Conservation (phyloP, 2,888 invertebrate species). For the Aricia artaxerxes region DNA sequence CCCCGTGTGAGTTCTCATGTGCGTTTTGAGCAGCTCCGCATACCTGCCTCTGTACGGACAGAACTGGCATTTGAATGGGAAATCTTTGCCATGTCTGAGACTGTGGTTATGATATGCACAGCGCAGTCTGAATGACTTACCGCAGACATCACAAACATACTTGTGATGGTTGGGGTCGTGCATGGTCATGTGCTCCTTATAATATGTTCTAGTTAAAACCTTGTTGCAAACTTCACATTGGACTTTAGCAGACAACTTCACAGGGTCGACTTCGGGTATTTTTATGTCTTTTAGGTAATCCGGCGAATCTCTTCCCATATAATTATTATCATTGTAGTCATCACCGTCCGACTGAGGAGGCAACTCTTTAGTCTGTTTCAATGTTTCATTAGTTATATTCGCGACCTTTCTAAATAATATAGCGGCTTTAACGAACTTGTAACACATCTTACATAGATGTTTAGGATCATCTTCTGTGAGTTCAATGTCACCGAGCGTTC, state of each 20-base stretch:
- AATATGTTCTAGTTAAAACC: slow-evolving; percentile 49
- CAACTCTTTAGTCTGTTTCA: slow-evolving; percentile 47
- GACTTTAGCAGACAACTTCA: slow-evolving; percentile 45
- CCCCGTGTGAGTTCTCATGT: slow-evolving; percentile 50
- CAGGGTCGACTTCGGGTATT: background rate
- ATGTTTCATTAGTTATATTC: slow-evolving; percentile 50
- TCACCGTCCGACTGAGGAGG: slow-evolving; percentile 36
- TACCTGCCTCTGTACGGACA: slow-evolving; percentile 53
- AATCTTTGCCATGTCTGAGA: slow-evolving; percentile 49
- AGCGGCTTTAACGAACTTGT: slow-evolving; percentile 55
- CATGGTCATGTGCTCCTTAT: slow-evolving; percentile 50
- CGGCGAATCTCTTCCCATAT: slow-evolving; percentile 28
- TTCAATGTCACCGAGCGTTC: slow-evolving; percentile 51
- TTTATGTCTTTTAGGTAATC: background rate
- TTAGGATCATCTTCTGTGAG: slow-evolving; percentile 54
- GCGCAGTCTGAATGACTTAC: slow-evolving; percentile 50
- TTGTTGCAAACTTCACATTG: slow-evolving; percentile 50
- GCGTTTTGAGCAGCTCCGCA: slow-evolving; percentile 49
- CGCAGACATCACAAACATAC: slow-evolving; percentile 53
- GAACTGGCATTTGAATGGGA: slow-evolving; percentile 49
- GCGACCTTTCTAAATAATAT: slow-evolving; percentile 59
- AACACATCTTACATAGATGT: slow-evolving; percentile 57
- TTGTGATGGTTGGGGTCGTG: slow-evolving; percentile 51
- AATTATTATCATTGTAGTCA: slow-evolving; percentile 40
- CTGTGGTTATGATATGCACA: slow-evolving; percentile 54